These are phyloP conservation scores for Clivina fossor DNA, from an alignment of 2,888 invertebrate genomes.

Conservation along the genomic window DNA sequence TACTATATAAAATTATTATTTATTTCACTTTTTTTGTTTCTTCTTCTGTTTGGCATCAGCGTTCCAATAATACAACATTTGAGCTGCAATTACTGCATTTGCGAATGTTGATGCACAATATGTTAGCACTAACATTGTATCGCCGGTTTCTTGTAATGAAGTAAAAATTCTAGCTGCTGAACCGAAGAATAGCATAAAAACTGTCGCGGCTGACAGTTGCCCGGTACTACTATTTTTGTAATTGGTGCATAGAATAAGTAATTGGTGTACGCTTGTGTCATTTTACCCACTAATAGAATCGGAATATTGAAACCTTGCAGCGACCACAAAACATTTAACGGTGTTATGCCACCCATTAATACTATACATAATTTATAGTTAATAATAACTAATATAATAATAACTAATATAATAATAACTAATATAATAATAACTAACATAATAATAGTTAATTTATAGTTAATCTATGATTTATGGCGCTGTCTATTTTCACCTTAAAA, in stretches of 20 bases:
- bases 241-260: too few relatives aligned
- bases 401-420: too few relatives aligned
- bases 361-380: slow-evolving; percentile 63
- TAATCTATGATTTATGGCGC: too few relatives aligned
- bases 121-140: slow-evolving; percentile 78
- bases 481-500: too few relatives aligned
- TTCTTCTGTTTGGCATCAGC: slow-evolving; percentile 54
- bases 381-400: too few relatives aligned
- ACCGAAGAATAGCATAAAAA: slow-evolving; percentile 83
- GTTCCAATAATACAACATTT: slow-evolving; percentile 86
- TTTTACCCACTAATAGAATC: slow-evolving; percentile 81
- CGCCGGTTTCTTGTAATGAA: slow-evolving; percentile 96
- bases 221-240: slow-evolving; percentile 89
- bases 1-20: background rate
- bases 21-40: slow-evolving; percentile 31
- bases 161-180: slow-evolving; percentile 95
- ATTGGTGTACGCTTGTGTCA: slow-evolving; percentile 82
- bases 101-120: slow-evolving; percentile 74
- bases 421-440: too few relatives aligned
- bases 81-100: slow-evolving; percentile 81
- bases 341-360: slow-evolving; percentile 73
- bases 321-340: slow-evolving; percentile 74
- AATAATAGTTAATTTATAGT: too few relatives aligned
- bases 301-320: slow-evolving; percentile 78
- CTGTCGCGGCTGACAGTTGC: slow-evolving; percentile 89